Evolutionary conservation across 2,113 vertebrate species (phyloP).

Genomic region (Salvelinus sp.): DNA sequence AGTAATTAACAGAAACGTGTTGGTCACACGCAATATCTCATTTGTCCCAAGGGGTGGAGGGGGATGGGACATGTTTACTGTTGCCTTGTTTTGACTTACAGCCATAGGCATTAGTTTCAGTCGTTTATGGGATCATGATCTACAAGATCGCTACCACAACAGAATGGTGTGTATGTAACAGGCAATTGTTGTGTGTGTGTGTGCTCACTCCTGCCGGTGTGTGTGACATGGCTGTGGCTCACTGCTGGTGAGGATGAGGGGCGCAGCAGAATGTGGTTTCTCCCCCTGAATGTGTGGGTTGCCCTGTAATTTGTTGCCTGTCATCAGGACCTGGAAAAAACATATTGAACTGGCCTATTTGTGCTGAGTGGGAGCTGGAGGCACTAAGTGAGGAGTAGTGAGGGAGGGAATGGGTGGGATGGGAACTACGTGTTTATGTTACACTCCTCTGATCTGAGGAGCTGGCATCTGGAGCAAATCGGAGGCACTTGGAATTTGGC

Average conservation of each 20-base stretch:
- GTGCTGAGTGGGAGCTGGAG: not conserved
- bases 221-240: conserved; percentile 41
- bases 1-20: too few relatives aligned
- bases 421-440: too few relatives aligned
- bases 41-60: too few relatives aligned
- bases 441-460: not conserved
- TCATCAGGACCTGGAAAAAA: conserved; percentile 63
- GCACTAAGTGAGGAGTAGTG: not conserved
- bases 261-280: conserved; percentile 62
- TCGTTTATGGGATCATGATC: not conserved
- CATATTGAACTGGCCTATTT: conserved; percentile 28
- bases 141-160: not conserved
- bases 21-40: too few relatives aligned
- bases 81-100: not conserved
- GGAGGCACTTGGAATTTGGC: too few relatives aligned
- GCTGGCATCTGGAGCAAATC: too few relatives aligned
- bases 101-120: not conserved
- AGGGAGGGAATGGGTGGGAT: not conserved
- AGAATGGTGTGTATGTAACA: too few relatives aligned
- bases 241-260: conserved; percentile 51
- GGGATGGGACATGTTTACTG: too few relatives aligned
- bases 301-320: conserved; percentile 72
- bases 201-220: not conserved
- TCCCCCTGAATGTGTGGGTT: too few relatives aligned
- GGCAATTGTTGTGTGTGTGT: not conserved